These are phyloP conservation scores for Hormiphora californensis DNA, from an alignment of 37 sponge, comb jelly and placozoan species.

Conservation along the genomic window DNA sequence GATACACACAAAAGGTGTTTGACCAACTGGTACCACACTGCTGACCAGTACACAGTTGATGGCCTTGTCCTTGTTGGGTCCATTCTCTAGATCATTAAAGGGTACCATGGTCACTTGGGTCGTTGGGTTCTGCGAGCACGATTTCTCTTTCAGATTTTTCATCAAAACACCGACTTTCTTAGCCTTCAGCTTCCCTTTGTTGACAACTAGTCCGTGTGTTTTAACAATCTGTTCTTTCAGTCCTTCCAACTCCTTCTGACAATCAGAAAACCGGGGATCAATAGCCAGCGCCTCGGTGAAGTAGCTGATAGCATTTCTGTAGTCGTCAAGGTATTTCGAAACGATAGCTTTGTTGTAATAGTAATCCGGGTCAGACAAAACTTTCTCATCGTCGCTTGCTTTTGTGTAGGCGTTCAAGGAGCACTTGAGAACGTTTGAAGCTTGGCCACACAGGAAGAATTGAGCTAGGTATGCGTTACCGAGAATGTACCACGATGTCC, in stretches of 20 bases:
- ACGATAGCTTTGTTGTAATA: conserved; percentile 48
- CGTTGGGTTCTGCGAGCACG: background rate
- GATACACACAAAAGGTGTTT: conserved; percentile 17
- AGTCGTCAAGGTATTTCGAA: conserved; percentile 30
- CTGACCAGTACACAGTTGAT: conserved; percentile 46
- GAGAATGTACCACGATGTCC: conserved; percentile 43
- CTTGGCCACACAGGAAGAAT: conserved; percentile 47
- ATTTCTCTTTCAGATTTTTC: conserved; percentile 18
- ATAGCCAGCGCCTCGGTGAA: conserved; percentile 28
- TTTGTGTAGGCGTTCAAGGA: conserved; percentile 31
- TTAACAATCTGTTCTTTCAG: conserved; percentile 30
- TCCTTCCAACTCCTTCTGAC: background rate
- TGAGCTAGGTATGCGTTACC: conserved; percentile 51
- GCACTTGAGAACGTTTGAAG: conserved; percentile 41
- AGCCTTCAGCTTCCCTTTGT: conserved; percentile 18
- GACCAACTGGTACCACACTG: conserved; percentile 23
- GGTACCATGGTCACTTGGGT: background rate
- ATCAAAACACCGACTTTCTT: background rate
- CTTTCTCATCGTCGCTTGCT: conserved; percentile 39
- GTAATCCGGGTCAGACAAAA: conserved; percentile 36
- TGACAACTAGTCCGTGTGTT: background rate
- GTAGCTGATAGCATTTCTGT: conserved; percentile 4
- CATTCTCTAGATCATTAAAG: background rate
- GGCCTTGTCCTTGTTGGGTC: conserved; percentile 10
- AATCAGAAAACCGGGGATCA: conserved; percentile 29